Conservation (phyloP, 2,888 invertebrate species). For the Itoplectis maculator region DNA sequence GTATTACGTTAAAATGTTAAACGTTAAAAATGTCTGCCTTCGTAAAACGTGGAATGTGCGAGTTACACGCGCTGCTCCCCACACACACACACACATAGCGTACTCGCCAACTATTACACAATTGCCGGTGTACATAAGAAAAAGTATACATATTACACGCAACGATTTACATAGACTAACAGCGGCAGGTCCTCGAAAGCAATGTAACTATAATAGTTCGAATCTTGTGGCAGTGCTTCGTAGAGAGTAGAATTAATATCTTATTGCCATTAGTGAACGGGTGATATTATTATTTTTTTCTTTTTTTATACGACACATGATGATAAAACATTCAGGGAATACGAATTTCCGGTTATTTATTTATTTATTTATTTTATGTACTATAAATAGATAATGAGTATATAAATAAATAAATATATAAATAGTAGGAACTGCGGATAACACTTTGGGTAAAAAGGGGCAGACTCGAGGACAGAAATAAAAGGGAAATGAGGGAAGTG, state of each 20-base stretch:
- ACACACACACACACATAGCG: neutral
- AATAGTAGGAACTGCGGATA: no score
- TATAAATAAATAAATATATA: no score
- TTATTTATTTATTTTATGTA: no score
- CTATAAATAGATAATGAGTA: no score
- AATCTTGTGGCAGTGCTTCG: constrained; percentile 82
- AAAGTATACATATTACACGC: constrained; percentile 44
- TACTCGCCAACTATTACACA: constrained; percentile 23
- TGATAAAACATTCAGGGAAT: constrained; percentile 45
- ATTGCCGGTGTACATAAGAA: constrained; percentile 31
- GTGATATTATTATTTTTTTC: constrained; percentile 53
- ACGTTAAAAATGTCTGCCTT: constrained; percentile 56
- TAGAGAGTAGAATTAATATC: constrained; percentile 77
- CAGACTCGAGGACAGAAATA: no score
- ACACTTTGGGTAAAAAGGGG: no score
- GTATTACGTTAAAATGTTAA: constrained; percentile 51
- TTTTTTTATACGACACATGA: constrained; percentile 64
- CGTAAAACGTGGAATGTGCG: constrained; percentile 49
- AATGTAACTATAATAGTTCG: constrained; percentile 75
- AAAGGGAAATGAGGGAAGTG: no score
- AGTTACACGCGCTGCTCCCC: constrained; percentile 35
- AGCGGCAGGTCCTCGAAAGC: constrained; percentile 74
- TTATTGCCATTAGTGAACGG: constrained; percentile 77
- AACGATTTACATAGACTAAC: constrained; percentile 60
- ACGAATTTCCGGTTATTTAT: constrained; percentile 29